A percentile compares a stretch with the other conserved stretches of the same genome.
Conservation (phyloP, 1,140 invertebrate genomes). For the Theocolax elegans region DNA sequence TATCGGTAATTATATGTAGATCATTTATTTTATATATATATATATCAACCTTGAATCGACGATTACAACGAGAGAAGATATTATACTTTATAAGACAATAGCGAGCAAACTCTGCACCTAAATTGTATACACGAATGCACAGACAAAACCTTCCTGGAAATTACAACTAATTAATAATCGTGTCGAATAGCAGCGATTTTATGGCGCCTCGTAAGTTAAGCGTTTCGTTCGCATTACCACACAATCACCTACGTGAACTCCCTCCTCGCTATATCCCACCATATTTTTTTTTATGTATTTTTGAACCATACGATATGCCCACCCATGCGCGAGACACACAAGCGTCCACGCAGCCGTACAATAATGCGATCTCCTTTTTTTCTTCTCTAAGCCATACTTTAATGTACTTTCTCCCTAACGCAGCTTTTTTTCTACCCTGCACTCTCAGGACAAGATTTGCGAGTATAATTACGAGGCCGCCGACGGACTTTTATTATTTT, state of each 20-base stretch:
- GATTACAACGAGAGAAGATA: not conserved
- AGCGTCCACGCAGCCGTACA: not conserved
- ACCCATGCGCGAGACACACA: not conserved
- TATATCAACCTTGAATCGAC: too few relatives aligned
- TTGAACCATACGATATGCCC: not conserved
- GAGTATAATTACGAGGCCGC: not conserved
- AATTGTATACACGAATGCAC: not conserved
- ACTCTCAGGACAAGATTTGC: not conserved
- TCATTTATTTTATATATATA: too few relatives aligned
- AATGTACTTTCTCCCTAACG: not conserved
- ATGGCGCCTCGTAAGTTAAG: not conserved
- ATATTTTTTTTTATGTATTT: not conserved
- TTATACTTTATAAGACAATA: too few relatives aligned
- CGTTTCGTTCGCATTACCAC: slow-evolving; percentile 9
- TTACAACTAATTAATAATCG: slow-evolving; percentile 42
- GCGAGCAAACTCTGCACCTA: too few relatives aligned
- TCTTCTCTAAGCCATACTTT: not conserved
- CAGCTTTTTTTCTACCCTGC: not conserved
- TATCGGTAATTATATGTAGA: too few relatives aligned
- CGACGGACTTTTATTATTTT: not conserved
- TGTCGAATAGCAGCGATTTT: not conserved
- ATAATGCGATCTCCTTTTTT: not conserved
- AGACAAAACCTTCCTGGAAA: not conserved
- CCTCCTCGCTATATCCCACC: too few relatives aligned
- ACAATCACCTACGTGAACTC: slow-evolving; percentile 10